Conservation (phyloP, 35 echinoderm and acorn worm species). For the Strongylocentrotus purpuratus region DNA sequence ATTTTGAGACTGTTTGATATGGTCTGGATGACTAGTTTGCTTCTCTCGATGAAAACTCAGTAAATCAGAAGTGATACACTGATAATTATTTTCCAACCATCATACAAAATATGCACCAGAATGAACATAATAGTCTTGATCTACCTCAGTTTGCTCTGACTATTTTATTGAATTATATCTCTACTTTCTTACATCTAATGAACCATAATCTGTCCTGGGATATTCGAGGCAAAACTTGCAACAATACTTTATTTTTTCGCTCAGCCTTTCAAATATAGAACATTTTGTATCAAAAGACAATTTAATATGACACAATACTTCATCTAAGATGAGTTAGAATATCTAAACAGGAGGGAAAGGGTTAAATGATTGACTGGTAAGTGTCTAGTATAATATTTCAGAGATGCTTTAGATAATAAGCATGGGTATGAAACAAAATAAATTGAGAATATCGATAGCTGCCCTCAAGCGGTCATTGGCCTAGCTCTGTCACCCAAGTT, state of each 20-base stretch:
- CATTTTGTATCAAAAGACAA: not conserved
- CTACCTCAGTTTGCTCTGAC: too few relatives aligned
- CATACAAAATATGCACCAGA: too few relatives aligned
- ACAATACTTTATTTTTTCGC: not conserved
- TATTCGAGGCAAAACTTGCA: not conserved
- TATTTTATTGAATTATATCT: too few relatives aligned
- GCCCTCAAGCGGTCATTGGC: not conserved
- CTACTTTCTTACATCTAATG: too few relatives aligned
- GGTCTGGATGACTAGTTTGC: too few relatives aligned
- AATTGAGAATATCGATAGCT: not conserved
- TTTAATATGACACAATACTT: not conserved
- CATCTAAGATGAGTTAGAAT: not conserved
- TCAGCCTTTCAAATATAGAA: not conserved
- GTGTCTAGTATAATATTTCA: not conserved
- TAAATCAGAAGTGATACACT: too few relatives aligned
- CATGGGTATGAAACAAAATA: not conserved
- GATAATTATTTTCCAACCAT: too few relatives aligned
- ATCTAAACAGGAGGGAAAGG: not conserved
- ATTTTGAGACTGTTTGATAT: too few relatives aligned
- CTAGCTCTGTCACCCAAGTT: not conserved
- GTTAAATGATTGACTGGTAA: not conserved
- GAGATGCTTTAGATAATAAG: not conserved
- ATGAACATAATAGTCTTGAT: too few relatives aligned
- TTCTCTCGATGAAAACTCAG: too few relatives aligned
- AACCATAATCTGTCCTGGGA: too few relatives aligned